phyloP scores from a whole-genome alignment of 2,888 invertebrate genomes.

The Stratiomys singularior region DNA sequence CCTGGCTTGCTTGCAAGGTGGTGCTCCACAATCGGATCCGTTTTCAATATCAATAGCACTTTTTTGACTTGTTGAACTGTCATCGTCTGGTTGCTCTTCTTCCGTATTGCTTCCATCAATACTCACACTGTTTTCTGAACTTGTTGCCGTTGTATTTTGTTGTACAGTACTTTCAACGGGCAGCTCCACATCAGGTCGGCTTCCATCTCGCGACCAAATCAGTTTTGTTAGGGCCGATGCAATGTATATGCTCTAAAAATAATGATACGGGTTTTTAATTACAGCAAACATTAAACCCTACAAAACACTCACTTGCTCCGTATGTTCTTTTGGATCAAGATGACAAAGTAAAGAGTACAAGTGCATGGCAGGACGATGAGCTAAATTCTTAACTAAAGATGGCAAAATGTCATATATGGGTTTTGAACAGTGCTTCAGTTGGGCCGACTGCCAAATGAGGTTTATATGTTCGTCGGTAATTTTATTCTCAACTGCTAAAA shows the following conservation, averaged over 20 bases:
- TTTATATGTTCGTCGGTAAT: conserved; percentile 92
- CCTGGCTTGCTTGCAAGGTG: conserved; percentile 68
- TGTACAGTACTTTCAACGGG: conserved; percentile 65
- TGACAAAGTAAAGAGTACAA: conserved; percentile 87
- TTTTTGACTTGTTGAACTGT: conserved; percentile 70
- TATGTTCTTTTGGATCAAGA: conserved; percentile 90
- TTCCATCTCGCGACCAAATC: conserved; percentile 82
- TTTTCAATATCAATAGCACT: conserved; percentile 66
- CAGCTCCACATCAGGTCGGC: conserved; percentile 65
- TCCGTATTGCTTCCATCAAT: conserved; percentile 84
- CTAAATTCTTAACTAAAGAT: conserved; percentile 88
- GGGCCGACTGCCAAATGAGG: conserved; percentile 94
- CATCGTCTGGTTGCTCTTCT: conserved; percentile 73
- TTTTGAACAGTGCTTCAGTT: conserved; percentile 93
- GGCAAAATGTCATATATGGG: conserved; percentile 92
- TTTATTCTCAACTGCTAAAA: conserved; percentile 90
- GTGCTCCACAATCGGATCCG: conserved; percentile 66
- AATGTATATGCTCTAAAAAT: conserved; percentile 81
- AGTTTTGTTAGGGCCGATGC: conserved; percentile 91
- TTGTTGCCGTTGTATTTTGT: conserved; percentile 69
- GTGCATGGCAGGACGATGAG: conserved; percentile 88
- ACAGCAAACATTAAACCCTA: not conserved
- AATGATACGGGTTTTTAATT: not conserved
- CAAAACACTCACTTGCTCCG: conserved; percentile 82
- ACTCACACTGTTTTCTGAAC: conserved; percentile 83